Conservation (phyloP, 1,140 invertebrate genomes). For the Diorhabda carinulata region DNA sequence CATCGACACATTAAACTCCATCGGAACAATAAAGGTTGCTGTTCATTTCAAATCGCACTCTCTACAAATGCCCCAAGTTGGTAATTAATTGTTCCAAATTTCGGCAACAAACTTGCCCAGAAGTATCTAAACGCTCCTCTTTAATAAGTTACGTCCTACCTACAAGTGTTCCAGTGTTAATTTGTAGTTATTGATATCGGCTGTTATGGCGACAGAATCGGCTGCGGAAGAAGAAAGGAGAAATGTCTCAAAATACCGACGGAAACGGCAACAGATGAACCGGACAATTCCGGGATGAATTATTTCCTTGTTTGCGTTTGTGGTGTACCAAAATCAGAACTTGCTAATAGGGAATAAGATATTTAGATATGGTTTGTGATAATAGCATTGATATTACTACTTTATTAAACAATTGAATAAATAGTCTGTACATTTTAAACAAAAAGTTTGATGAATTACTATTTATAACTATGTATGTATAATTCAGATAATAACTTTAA, state of each 20-base stretch:
- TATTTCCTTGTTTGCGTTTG: background rate
- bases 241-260: background rate
- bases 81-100: slow-evolving; percentile 15
- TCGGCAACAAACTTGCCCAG: background rate
- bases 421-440: too few species aligned
- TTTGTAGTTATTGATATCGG: slow-evolving; percentile 12
- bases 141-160: slow-evolving; percentile 7
- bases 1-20: slow-evolving; percentile 14
- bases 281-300: background rate
- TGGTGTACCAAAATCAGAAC: background rate
- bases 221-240: background rate
- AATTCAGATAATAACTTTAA: too few species aligned
- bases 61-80: slow-evolving; percentile 1
- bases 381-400: too few species aligned
- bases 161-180: slow-evolving; percentile 11
- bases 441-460: too few species aligned
- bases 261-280: background rate
- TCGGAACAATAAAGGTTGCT: slow-evolving; percentile 10
- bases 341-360: background rate
- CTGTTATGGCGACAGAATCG: background rate
- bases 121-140: background rate
- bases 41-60: background rate
- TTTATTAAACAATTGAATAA: too few species aligned
- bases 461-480: too few species aligned
- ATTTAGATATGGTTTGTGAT: too few species aligned